Evolutionary conservation across 2,797 vertebrate genomes (phyloP).

Genomic region (Macropodus opercularis): DNA sequence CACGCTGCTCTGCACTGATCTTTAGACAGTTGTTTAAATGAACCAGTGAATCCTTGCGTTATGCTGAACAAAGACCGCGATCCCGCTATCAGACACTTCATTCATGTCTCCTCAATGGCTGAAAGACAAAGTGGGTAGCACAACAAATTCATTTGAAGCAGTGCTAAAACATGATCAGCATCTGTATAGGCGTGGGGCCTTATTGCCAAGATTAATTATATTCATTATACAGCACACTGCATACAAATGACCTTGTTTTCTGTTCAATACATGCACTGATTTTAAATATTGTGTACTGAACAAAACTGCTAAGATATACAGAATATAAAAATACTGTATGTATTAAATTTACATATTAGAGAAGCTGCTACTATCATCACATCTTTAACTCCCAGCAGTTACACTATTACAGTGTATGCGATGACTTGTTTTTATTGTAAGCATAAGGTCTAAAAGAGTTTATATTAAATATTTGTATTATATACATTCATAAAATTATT

Average conservation of each 20-base stretch:
- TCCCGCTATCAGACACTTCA: constrained; percentile 76
- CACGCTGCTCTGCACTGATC: constrained; percentile 65
- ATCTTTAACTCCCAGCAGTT: too few species aligned
- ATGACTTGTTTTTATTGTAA: too few species aligned
- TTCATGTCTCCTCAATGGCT: constrained; percentile 75
- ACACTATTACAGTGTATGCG: too few species aligned
- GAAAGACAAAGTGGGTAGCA: constrained; percentile 82
- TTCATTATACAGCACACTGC: constrained; percentile 66
- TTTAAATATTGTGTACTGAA: constrained; percentile 35
- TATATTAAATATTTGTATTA: too few species aligned
- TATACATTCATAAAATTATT: too few species aligned
- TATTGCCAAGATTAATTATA: constrained; percentile 77
- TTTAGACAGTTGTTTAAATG: constrained; percentile 74
- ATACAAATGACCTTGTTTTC: constrained; percentile 65
- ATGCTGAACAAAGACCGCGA: constrained; percentile 75
- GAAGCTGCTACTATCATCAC: background rate
- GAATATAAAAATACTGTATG: constrained; percentile 1
- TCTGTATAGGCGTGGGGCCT: constrained; percentile 72
- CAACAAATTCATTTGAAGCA: constrained; percentile 80
- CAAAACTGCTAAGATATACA: constrained; percentile 14
- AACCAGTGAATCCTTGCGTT: constrained; percentile 71
- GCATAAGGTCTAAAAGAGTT: too few species aligned
- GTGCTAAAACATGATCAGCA: constrained; percentile 79
- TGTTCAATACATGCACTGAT: constrained; percentile 44
- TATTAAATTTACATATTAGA: constrained; percentile 21